Evolutionary conservation across 2,888 invertebrate species (phyloP).

Genomic region (Electrophaes corylata): DNA sequence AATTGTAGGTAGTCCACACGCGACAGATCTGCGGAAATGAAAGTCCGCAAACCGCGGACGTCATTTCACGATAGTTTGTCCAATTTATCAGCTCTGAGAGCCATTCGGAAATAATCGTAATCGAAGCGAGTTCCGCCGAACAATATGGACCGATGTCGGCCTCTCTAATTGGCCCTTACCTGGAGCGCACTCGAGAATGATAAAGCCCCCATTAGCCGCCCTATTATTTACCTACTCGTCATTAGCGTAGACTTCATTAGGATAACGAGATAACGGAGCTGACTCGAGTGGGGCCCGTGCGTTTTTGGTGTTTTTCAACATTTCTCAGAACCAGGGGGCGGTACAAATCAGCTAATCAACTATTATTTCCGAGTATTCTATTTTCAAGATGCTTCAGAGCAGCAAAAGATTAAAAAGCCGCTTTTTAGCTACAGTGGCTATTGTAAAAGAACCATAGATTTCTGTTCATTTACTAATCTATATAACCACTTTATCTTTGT

Average conservation of each 20-base stretch:
- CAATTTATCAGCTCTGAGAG: conserved; percentile 81
- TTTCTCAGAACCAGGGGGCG: conserved; percentile 60
- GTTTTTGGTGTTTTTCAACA: conserved; percentile 76
- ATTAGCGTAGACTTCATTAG: conserved; percentile 85
- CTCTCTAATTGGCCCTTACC: conserved; percentile 84
- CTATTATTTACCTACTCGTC: conserved; percentile 85
- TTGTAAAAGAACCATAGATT: too few species aligned
- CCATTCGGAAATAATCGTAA: conserved; percentile 82
- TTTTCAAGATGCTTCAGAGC: conserved; percentile 31
- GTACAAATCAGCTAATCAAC: conserved; percentile 57
- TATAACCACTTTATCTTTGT: too few species aligned
- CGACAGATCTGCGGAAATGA: conserved; percentile 73
- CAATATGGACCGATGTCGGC: conserved; percentile 83
- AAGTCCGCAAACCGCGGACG: conserved; percentile 73
- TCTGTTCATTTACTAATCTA: too few species aligned
- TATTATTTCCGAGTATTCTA: conserved; percentile 62
- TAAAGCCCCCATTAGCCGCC: conserved; percentile 84
- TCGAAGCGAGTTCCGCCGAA: conserved; percentile 81
- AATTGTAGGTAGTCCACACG: conserved; percentile 40
- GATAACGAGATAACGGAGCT: conserved; percentile 84
- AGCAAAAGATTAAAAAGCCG: conserved; percentile 10
- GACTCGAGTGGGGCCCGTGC: conserved; percentile 64
- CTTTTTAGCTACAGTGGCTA: neutral
- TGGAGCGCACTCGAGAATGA: conserved; percentile 84
- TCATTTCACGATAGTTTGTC: conserved; percentile 82